Evolutionary conservation across 2,797 vertebrate species (phyloP).

Genomic region (Cetoscarus ocellatus): DNA sequence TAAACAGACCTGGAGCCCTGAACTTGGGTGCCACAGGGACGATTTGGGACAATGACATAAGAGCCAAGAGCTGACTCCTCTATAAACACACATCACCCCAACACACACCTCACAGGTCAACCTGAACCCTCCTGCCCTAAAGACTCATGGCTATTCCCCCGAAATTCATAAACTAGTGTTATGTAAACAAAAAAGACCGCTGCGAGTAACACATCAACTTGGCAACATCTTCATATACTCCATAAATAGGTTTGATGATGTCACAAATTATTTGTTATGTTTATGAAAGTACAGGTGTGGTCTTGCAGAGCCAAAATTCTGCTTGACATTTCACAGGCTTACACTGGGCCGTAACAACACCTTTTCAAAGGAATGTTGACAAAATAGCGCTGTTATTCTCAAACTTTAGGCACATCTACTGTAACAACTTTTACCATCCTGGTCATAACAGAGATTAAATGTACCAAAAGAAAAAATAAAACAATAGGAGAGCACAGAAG

Average conservation of each 20-base stretch:
- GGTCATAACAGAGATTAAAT: too few relatives aligned
- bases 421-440: too few relatives aligned
- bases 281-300: neutral
- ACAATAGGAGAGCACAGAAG: too few relatives aligned
- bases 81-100: neutral
- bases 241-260: neutral
- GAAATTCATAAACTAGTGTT: neutral
- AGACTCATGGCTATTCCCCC: conserved; percentile 6
- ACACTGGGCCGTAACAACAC: too few relatives aligned
- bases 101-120: conserved; percentile 16
- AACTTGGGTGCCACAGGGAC: conserved; percentile 44
- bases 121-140: conserved; percentile 11
- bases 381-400: too few relatives aligned
- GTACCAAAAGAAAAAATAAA: too few relatives aligned
- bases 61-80: conserved; percentile 11
- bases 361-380: too few relatives aligned
- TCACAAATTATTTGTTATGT: neutral
- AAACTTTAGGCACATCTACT: too few relatives aligned
- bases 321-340: too few relatives aligned
- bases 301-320: too few relatives aligned
- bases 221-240: neutral
- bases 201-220: neutral
- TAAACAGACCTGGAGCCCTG: conserved; percentile 43
- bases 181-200: neutral
- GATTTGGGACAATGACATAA: conserved; percentile 54